These are phyloP conservation scores for Panurus biarmicus DNA, from an alignment of 2,113 vertebrate species.

Conservation along the genomic window DNA sequence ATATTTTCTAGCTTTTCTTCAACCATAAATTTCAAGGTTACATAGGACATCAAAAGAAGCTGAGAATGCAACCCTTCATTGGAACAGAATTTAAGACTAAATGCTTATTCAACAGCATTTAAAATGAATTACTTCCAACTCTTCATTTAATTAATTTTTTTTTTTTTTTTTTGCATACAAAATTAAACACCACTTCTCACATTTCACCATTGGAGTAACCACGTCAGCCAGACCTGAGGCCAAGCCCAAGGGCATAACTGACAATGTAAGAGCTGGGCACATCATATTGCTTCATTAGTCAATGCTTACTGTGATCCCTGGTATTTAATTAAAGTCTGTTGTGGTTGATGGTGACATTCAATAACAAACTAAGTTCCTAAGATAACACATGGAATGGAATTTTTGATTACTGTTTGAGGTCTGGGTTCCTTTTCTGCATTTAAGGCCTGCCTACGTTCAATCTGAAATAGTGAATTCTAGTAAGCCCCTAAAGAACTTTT, in stretches of 20 bases:
- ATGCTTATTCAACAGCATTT: neutral
- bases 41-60: neutral
- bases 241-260: neutral
- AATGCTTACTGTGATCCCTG: neutral
- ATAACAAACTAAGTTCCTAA: neutral
- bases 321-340: neutral
- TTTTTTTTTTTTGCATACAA: neutral
- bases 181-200: neutral
- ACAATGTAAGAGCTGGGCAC: neutral
- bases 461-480: neutral
- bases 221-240: neutral
- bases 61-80: neutral
- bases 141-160: neutral
- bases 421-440: neutral
- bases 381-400: neutral
- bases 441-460: neutral
- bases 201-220: neutral
- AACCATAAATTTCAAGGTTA: neutral
- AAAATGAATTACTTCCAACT: neutral
- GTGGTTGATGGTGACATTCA: neutral
- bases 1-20: neutral
- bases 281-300: accelerated
- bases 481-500: neutral
- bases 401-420: neutral
- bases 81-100: neutral